phyloP scores from a whole-genome alignment of 2,888 invertebrate species.

The Anarsia innoxiella region DNA sequence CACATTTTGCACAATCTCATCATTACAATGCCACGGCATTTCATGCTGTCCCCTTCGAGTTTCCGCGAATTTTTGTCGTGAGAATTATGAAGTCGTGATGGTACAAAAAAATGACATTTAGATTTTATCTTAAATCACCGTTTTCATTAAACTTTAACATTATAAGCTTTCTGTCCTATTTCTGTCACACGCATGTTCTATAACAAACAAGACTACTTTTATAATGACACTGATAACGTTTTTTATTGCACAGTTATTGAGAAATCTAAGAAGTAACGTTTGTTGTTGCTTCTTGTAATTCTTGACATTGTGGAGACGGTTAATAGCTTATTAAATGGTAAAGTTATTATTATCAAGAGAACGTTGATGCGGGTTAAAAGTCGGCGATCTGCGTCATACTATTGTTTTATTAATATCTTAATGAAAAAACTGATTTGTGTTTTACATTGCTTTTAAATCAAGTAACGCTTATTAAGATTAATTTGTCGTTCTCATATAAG shows the following conservation, averaged over 20 bases:
- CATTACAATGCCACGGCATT: constrained; percentile 20
- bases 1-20: constrained; percentile 23
- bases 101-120: constrained; percentile 5
- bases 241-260: not conserved
- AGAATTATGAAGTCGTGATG: constrained; percentile 17
- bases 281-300: constrained; percentile 4
- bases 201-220: not conserved
- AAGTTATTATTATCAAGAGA: constrained; percentile 27
- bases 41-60: constrained; percentile 13
- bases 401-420: constrained; percentile 21
- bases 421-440: no score
- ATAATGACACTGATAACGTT: not conserved
- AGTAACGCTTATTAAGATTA: no score
- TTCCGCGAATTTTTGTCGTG: constrained; percentile 20
- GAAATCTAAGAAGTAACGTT: not conserved
- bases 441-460: no score
- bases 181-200: no score
- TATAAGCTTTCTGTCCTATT: not conserved
- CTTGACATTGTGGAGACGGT: constrained; percentile 25
- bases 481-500: no score
- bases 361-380: constrained; percentile 38
- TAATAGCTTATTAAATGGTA: constrained; percentile 23
- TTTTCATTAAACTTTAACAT: not conserved
- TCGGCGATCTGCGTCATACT: constrained; percentile 27
- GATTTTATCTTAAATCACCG: constrained; percentile 9